Percentiles rank a stretch among this genome's conserved stretches.
Evolutionary conservation across 2,113 vertebrate genomes (phyloP).

Genomic region (Catagonus wagneri): DNA sequence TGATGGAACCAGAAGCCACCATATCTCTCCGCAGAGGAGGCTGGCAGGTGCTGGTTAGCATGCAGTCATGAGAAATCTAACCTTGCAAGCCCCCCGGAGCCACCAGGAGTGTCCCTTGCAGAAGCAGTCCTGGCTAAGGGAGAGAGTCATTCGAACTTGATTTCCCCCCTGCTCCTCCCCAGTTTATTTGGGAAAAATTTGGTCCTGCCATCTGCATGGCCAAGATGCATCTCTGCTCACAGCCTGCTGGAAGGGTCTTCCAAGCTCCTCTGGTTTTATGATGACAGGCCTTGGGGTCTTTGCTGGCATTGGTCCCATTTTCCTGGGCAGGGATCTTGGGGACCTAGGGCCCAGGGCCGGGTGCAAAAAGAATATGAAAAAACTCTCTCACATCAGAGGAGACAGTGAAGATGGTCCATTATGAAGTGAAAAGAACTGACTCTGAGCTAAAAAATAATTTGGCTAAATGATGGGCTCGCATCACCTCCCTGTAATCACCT

Average conservation of each 20-base stretch:
- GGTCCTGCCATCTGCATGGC: too few relatives aligned
- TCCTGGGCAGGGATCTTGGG: not conserved
- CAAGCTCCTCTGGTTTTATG: not conserved
- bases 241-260: not conserved
- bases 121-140: not conserved
- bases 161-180: not conserved
- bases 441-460: constrained; percentile 56
- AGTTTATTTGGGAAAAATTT: not conserved
- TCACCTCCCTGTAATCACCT: constrained; percentile 13
- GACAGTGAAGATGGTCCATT: not conserved
- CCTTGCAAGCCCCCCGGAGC: too few relatives aligned
- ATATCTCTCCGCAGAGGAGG: accelerated
- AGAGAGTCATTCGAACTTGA: not conserved
- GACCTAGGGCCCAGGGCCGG: too few relatives aligned
- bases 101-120: not conserved
- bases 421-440: not conserved
- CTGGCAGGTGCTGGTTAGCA: accelerated
- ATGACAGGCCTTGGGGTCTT: not conserved
- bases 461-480: not conserved
- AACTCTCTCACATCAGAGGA: not conserved
- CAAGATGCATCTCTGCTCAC: not conserved
- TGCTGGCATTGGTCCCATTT: not conserved
- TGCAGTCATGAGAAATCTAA: not conserved
- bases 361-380: not conserved
- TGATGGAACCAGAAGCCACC: not conserved